Evolutionary conservation across 2,888 invertebrate genomes (phyloP), one percentile per base, ranked within the genome.

Genomic region (Patella ulyssiponensis): DNA sequence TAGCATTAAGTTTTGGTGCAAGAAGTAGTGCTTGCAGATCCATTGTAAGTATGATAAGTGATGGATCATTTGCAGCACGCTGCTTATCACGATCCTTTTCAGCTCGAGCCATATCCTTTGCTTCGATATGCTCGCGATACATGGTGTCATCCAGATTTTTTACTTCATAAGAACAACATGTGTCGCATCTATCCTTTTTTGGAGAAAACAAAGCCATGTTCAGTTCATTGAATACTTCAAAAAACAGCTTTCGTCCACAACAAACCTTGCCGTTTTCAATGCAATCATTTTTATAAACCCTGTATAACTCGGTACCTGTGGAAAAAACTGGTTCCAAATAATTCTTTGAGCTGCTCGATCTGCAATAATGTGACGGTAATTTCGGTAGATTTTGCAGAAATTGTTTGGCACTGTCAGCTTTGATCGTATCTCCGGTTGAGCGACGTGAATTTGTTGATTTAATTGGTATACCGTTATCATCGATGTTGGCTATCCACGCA

Each of bases 11-110:
- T 14, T 69, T 4, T 7, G 78, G 78, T 33, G 69, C 27, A 27
- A 78, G 17, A n/a, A 78, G n/a, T 12, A 75, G 75, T 17, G 69
- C 52, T 54, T 76, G 73, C 15, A 75, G 73, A 52, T 76, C 78
- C 76, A 78, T 76, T 56, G 73, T 53, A n/a, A 77, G 14, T 20
- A 73, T 51, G 20, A 52, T 33, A 23, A 76, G 27, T 53, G 33
- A 33, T 5, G 70, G 72, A 44, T 73, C 44, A 56, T 71, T 27
- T 44, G 17, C 71, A 15, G 58, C 33, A 27, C 58, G 14, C 27
- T 53, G 20, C 33, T 78, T 78, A 54, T 76, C 78, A 9, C 44
- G 23, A 27, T 33, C 44, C 64, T 78, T 78, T 23, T 71, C 73
- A 44, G n/a, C 17, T 69, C 52, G 53, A 17, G 51, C 74, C 17